These are phyloP conservation scores for Metopolophium dirhodum DNA, from an alignment of 1,140 invertebrate species.

Conservation along the genomic window DNA sequence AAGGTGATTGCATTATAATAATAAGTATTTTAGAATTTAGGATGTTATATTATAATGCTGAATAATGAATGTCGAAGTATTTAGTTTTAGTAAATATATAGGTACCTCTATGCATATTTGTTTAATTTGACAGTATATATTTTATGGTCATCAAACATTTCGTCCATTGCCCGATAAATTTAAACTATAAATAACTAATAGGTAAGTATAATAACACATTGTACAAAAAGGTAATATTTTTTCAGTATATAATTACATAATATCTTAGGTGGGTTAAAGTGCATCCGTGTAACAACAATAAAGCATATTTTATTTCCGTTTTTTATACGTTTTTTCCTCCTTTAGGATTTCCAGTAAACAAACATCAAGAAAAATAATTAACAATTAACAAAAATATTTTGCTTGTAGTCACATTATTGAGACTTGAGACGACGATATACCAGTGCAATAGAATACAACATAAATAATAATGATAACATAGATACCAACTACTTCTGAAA, in stretches of 20 bases:
- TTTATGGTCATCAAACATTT: background rate
- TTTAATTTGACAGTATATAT: background rate
- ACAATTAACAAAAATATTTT: background rate
- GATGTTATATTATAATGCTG: background rate
- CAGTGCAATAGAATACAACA: background rate
- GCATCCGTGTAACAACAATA: background rate
- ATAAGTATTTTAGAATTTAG: background rate
- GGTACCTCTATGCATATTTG: background rate
- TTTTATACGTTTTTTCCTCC: background rate
- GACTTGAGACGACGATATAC: background rate
- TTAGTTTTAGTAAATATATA: too few species aligned
- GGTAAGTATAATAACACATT: background rate
- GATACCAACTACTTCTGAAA: background rate
- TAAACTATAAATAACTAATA: background rate
- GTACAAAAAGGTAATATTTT: background rate
- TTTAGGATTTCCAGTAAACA: background rate
- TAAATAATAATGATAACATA: background rate
- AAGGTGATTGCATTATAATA: background rate
- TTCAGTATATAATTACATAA: background rate
- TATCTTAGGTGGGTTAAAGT: background rate
- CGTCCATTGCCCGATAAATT: background rate
- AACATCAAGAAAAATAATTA: background rate
- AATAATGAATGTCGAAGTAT: background rate
- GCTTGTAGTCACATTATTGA: background rate
- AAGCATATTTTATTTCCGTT: too few species aligned